Conservation (phyloP, 2,888 invertebrate genomes). For the Nycteola revayana region DNA sequence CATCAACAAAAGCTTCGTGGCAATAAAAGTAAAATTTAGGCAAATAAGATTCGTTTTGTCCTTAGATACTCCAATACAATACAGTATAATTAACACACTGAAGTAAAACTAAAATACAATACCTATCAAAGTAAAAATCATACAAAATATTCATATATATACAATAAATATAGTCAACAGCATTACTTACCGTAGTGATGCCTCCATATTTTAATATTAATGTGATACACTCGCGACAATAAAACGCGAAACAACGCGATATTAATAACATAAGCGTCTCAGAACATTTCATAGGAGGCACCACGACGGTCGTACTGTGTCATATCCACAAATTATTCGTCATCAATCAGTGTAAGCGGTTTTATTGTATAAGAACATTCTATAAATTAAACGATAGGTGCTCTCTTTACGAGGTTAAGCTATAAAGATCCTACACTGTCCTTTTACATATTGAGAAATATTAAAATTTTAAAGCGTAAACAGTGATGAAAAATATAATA, state of each 20-base stretch:
- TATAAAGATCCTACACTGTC: too few species aligned
- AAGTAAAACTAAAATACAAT: too few species aligned
- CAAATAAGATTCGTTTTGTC: too few species aligned
- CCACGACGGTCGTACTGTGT: conserved; percentile 64
- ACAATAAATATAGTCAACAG: conserved; percentile 24
- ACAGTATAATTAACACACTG: too few species aligned
- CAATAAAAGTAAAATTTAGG: too few species aligned
- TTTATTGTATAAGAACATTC: conserved; percentile 46
- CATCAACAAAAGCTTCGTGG: too few species aligned
- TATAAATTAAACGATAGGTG: conserved; percentile 8
- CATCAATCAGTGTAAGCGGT: conserved; percentile 69
- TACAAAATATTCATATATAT: conserved; percentile 7
- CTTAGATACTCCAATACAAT: too few species aligned
- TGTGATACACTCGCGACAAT: conserved; percentile 36
- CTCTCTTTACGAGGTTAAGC: too few species aligned
- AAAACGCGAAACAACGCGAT: conserved; percentile 3
- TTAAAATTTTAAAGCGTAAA: too few species aligned
- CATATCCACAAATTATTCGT: conserved; percentile 71
- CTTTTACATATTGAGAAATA: too few species aligned
- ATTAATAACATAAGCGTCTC: conserved; percentile 59
- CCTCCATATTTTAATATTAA: conserved; percentile 54
- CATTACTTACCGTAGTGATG: conserved; percentile 71
- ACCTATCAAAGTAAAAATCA: too few species aligned
- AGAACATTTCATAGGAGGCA: conserved; percentile 81
- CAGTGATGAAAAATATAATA: too few species aligned